Base-by-base conservation (phyloP, 2,888 invertebrate species). In the Copidosoma aretas region DNA sequence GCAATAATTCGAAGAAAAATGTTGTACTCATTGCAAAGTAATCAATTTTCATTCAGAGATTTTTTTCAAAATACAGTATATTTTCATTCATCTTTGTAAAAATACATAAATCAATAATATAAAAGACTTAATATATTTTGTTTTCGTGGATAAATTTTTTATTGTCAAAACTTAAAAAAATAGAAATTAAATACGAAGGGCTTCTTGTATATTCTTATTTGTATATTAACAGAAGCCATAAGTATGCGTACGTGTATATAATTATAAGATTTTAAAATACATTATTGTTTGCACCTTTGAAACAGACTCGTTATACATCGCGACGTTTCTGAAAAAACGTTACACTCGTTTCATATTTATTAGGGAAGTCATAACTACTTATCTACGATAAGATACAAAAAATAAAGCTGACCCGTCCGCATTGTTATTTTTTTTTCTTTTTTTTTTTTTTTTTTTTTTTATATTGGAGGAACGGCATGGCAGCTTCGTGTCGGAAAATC, bases 401-500 rank as follows among this genome's bases (percentile, higher is more conserved):
- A 67, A 67, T 70, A 70, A 67, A 70, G 64, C 67, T 61, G 58
- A 17, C 57, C 64, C 60, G 59, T 22, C 59, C 65, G 60, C 49
- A 46, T 46, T 61, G 3, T 43, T 46, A 22, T 60, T 21, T 24
- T 46, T 65, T 61, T 67, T 59, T 57, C 39, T 65, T 66, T 63
- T 64, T 71, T 67, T 67, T 57, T 43, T 65, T 70, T 61, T 64
- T 60, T 65, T 41, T 10, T 41, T 41, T 53, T 15, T 53, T 67
- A 46, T 52, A 63, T 65, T 60, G 56, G 56, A 64, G 39, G 60
- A 60, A 67, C 63, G 64, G 24, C n/a, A 25, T 24, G 57, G 53
- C 67, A 64, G 67, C 67, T 65, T 71, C 59, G 68, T 65, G 68
- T 67, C 64, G 57, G 67, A 65, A 59, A 64, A 60, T 66, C 63